These are phyloP conservation scores for Ceratoteleas bidentatus DNA, from an alignment of 1,140 invertebrate genomes.

Conservation along the genomic window DNA sequence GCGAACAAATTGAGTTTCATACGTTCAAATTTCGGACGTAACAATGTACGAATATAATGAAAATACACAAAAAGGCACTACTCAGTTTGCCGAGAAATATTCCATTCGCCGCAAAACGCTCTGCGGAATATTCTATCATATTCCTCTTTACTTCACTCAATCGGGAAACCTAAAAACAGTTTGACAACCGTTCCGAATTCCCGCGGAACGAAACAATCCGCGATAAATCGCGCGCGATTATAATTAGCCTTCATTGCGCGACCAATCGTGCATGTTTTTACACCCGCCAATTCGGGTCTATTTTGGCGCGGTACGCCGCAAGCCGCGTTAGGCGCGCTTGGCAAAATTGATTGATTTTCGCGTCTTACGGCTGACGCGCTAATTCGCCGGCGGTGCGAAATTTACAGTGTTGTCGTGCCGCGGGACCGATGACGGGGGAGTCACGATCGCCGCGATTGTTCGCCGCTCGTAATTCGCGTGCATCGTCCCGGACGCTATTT, in stretches of 20 bases:
- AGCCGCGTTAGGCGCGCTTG: constrained; percentile 65
- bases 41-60: too few relatives aligned
- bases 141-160: too few relatives aligned
- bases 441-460: constrained; percentile 32
- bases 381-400: constrained; percentile 72
- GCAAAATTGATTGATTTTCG: constrained; percentile 76
- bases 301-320: constrained; percentile 42
- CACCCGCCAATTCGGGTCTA: constrained; percentile 29
- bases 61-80: too few relatives aligned
- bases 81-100: too few relatives aligned
- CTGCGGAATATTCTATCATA: too few relatives aligned
- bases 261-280: constrained; percentile 14
- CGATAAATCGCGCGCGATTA: constrained; percentile 36
- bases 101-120: too few relatives aligned
- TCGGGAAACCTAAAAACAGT: too few relatives aligned
- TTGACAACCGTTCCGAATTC: neutral
- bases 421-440: constrained; percentile 22
- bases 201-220: neutral
- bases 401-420: constrained; percentile 58
- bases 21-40: too few relatives aligned
- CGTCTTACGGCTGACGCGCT: constrained; percentile 66
- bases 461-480: constrained; percentile 49
- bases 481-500: constrained; percentile 69
- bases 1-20: too few relatives aligned
- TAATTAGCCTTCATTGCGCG: constrained; percentile 29